Evolutionary conservation across 2,113 vertebrate species (phyloP), one percentile per base, ranked within the genome.

Genomic region (Lepus americanus): DNA sequence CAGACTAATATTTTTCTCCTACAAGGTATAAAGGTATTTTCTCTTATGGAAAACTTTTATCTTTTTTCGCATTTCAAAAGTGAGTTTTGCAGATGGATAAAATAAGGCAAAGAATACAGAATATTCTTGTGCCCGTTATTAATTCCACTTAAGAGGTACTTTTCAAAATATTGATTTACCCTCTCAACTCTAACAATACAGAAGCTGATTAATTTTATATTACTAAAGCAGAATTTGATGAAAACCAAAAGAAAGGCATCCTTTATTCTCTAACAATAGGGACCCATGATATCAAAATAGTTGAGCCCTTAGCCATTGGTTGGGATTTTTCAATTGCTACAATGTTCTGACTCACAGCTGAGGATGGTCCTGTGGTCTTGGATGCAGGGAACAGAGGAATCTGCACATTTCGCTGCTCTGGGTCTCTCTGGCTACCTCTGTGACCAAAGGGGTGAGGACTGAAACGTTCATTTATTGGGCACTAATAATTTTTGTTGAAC

Each of bases 61-160:
- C 84, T 72, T 69, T 74, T 59, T 17, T 53, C 14, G 66, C 77
- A 89, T 76, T 86, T 95, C 23, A 70, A n/a, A 44, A 27, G 31
- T 69, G 16, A 69, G 87, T 87, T 70, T 74, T 69, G 23, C 19
- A 27, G 6, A 59, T 44, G 39, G 10, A 67, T 63, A 13, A 95
- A 85, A 97, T 83, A 94, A 82, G 94, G 44, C 25, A 95, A 63
- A 49, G 3, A 80, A 44, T 66, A 59, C 6, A 23, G n/a, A 83
- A 49, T n/a, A 66, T 61, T n/a, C 17, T 19, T 92, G 31, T 44
- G 25, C 4, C 19, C 27, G 59, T 79, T 67, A 69, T 79, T 36
- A 83, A 69, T 83, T 31, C 59, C 11, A 67, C 13, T 55, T 12
- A 74, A 86, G 27, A 69, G n/a, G 7, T 69, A 77, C 17, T 64